These are phyloP conservation scores for Chironomus riparius DNA, from an alignment of 2,888 invertebrate species.

Conservation along the genomic window DNA sequence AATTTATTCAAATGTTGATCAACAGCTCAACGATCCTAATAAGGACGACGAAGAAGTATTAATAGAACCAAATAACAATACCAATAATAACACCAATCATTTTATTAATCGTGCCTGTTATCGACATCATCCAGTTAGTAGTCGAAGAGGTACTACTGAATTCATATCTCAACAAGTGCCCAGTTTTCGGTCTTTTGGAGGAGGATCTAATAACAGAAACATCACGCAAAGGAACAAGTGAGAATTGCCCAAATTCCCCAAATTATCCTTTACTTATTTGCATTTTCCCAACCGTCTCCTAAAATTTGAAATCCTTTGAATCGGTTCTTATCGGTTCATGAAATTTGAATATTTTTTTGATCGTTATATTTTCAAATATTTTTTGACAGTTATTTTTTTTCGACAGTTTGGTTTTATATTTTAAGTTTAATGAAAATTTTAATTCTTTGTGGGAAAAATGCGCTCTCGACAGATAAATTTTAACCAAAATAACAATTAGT, in stretches of 20 bases:
- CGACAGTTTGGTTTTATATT: too few relatives aligned
- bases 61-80: constrained; percentile 19
- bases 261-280: too few relatives aligned
- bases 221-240: constrained; percentile 24
- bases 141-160: constrained; percentile 29
- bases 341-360: too few relatives aligned
- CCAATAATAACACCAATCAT: constrained; percentile 1
- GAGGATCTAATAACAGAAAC: not conserved
- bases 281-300: too few relatives aligned
- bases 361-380: too few relatives aligned
- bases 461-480: too few relatives aligned
- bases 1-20: constrained; percentile 26
- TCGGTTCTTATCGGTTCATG: too few relatives aligned
- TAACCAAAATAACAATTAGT: too few relatives aligned
- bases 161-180: constrained; percentile 29
- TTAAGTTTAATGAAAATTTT: too few relatives aligned
- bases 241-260: not conserved
- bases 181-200: constrained; percentile 4
- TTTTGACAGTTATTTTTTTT: too few relatives aligned
- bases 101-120: not conserved
- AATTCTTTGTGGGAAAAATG: too few relatives aligned
- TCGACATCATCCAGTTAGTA: constrained; percentile 30
- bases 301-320: too few relatives aligned
- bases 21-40: constrained; percentile 8
- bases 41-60: constrained; percentile 14